Conservation (phyloP, 2,888 invertebrate species). For the Erynnis tages region DNA sequence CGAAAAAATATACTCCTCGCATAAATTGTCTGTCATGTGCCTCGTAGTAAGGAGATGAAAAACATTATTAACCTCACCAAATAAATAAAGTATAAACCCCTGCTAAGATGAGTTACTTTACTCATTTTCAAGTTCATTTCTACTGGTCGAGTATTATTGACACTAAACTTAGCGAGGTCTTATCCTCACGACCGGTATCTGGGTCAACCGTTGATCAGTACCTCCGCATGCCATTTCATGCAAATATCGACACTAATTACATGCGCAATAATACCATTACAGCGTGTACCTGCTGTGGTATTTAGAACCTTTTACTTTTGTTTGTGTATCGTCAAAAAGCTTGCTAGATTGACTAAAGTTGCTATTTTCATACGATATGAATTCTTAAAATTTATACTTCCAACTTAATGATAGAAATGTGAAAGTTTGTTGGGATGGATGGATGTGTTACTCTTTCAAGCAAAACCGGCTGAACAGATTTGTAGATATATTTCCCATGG, state of each 20-base stretch:
- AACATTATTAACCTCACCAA: not conserved
- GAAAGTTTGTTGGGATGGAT: too few species aligned
- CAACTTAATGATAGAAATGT: too few species aligned
- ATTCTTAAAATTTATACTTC: too few species aligned
- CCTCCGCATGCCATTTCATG: conserved; percentile 37
- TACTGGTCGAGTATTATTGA: conserved; percentile 43
- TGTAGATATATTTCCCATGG: too few species aligned
- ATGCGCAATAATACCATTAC: conserved; percentile 13
- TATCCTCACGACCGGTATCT: conserved; percentile 62
- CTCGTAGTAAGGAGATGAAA: not conserved
- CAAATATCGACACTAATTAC: conserved; percentile 29
- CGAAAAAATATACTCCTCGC: too few species aligned
- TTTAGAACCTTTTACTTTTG: not conserved
- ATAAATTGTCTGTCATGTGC: too few species aligned
- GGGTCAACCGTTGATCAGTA: conserved; percentile 60
- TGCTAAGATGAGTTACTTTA: too few species aligned
- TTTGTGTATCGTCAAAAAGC: conserved; percentile 6
- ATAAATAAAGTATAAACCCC: too few species aligned
- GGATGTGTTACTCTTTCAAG: too few species aligned
- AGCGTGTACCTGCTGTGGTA: not conserved
- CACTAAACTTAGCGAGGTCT: conserved; percentile 68
- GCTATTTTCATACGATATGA: too few species aligned
- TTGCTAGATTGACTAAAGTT: too few species aligned
- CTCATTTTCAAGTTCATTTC: conserved; percentile 7
- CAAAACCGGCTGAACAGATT: too few species aligned